Evolutionary conservation across 2,888 invertebrate genomes (phyloP), one percentile per base, ranked within the genome.

Genomic region (Meiosimyza platycephala): DNA sequence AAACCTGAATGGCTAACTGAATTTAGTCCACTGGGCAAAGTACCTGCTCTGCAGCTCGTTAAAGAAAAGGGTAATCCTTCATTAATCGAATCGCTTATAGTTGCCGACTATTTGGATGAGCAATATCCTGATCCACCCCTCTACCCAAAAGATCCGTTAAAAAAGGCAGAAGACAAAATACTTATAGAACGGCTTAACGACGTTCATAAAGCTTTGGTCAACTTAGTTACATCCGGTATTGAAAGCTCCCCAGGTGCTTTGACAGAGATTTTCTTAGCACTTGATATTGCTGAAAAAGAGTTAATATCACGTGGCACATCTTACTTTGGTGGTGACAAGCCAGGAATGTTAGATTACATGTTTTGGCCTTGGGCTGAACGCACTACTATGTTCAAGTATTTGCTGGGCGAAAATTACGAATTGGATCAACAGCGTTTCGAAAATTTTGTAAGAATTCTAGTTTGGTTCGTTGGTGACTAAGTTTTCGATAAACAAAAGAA

Each of bases 301-400:
- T 84, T 95, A 9, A 83, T 83, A 22, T 86, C 86, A 40, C 89
- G 94, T 65, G 90, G 89, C 33, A 90, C 91, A 0, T 88, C 88
- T 71, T 95, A 89, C 84, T 91, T 93, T 77, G 89, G 91, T 74
- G 93, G 94, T 0, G 87, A 87, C 67, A 89, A 90, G 72, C 93
- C 94, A 1, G 94, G 94, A 57, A 90, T 93, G 89, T 87, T 94
- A 63, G 95, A 95, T 84, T 92, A 92, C 78, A 93, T 94, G 89
- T 90, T 95, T 77, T 95, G 94, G 94, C 95, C 95, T 1, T 95
- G 94, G 92, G 90, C 93, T 80, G 95, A 95, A 84, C 82, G 86
- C 47, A 68, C 82, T 15, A 63, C 80, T 15, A 73, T 93, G 22
- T 87, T 94, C 0, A 88, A 89, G 79, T 82, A 91, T 16, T 82